Evolutionary conservation across 2,797 vertebrate genomes (phyloP).

Genomic region (Poeciliopsis gracilis): DNA sequence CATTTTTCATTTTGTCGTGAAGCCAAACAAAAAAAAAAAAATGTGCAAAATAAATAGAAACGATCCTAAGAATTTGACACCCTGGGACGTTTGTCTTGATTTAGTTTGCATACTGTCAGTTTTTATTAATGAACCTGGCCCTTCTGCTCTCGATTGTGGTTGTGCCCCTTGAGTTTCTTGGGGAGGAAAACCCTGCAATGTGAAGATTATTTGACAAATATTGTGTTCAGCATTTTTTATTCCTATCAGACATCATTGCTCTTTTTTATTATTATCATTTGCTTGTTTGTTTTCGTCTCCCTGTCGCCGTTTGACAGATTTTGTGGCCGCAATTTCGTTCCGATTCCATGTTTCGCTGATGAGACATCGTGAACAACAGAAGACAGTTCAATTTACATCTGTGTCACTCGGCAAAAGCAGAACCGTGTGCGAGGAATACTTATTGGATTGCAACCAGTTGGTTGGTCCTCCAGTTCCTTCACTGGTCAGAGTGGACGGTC

Average conservation of each 20-base stretch:
- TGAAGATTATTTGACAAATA: constrained; percentile 42
- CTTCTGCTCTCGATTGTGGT: not conserved
- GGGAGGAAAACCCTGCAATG: constrained; percentile 20
- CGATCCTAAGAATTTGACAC: not conserved
- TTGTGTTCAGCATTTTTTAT: constrained; percentile 17
- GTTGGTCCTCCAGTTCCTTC: constrained; percentile 46
- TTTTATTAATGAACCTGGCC: not conserved
- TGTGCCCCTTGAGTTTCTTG: constrained; percentile 8
- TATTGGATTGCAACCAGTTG: constrained; percentile 33
- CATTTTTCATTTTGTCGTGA: not conserved
- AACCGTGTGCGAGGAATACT: constrained; percentile 38
- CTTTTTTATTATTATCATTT: constrained; percentile 18
- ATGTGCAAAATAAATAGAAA: constrained; percentile 7
- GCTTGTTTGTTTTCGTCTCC: constrained; percentile 13
- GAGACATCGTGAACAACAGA: constrained; percentile 55
- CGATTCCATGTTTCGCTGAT: constrained; percentile 52
- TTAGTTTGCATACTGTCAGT: not conserved
- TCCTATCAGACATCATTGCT: constrained; percentile 36
- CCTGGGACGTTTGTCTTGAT: not conserved
- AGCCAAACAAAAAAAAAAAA: not conserved
- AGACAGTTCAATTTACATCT: constrained; percentile 65
- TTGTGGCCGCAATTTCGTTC: constrained; percentile 43
- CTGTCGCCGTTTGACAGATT: constrained; percentile 36
- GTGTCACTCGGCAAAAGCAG: constrained; percentile 58
- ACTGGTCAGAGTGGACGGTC: constrained; percentile 21